Evolutionary conservation across 2,888 invertebrate genomes (phyloP), one percentile per base, ranked within the genome.

Genomic region (Epistrophe eligans): DNA sequence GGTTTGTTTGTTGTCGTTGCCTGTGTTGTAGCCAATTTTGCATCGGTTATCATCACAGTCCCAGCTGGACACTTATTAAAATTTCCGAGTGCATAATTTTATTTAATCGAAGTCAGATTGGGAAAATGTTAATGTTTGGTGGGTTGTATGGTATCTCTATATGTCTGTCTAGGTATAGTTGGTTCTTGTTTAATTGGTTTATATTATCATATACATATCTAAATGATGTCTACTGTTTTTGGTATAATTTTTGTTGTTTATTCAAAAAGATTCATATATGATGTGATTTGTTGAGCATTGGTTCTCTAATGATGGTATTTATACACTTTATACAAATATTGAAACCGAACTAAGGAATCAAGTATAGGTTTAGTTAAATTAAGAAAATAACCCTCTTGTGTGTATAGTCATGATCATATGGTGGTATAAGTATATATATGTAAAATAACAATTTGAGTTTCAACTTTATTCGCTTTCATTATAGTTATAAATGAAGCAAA

Each of bases 51-150:
- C 58, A 32, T 73, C 32, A 50, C 32, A 15, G n/a, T 4, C 43
- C 73, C 45, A 38, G 38, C 35, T 58, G 72, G 58, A 79, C 85
- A 87, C 79, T 87, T 87, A 87, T 13, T 82, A 82, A 87, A n/a
- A 79, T 82, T 82, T 82, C 79, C 79, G 77, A 87, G 64, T 87
- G 77, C 85, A 87, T 87, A 82, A 82, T 77, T 85, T 82, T 79
- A 40, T 82, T 82, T 74, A 87, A 87, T 82, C 82, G 77, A 82
- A 87, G 79, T 87, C 79, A 70, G 71, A 79, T 79, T 82, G 62
- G 67, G 62, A 73, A n/a, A 60, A 60, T 66, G 48, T 50, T 70
- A 10, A 10, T 15, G 15, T 15, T 5, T 5, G 15, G 2, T 0
- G 17, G n/a, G 43, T 35, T 17, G 10, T 28, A 7, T 45, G 40